Evolutionary conservation across 2,888 invertebrate species (phyloP).

Genomic region (Campoplex capitator): DNA sequence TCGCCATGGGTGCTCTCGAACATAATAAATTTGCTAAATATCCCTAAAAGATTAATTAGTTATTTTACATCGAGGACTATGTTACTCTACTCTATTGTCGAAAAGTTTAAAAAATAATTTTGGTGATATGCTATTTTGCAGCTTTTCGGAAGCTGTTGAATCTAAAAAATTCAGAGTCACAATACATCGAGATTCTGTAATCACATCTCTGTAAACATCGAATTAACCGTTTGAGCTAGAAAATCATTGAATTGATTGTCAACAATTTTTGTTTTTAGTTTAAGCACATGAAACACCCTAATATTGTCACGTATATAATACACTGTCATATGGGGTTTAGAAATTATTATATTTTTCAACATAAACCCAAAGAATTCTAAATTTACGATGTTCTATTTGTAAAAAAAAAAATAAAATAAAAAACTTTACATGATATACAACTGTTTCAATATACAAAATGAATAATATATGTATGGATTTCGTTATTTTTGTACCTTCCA

Average conservation of each 20-base stretch:
- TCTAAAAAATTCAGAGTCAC: too few species aligned
- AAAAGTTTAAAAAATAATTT: too few species aligned
- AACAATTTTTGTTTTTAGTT: not conserved
- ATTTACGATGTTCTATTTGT: not conserved
- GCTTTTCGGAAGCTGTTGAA: too few species aligned
- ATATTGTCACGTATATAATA: not conserved
- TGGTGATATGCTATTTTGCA: too few species aligned
- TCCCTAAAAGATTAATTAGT: too few species aligned
- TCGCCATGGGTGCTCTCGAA: too few species aligned
- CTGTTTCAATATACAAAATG: not conserved
- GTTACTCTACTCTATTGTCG: too few species aligned
- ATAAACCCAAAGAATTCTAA: not conserved
- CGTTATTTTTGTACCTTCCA: not conserved
- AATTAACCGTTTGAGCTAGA: not conserved
- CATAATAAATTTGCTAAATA: too few species aligned
- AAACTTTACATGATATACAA: not conserved
- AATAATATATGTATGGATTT: not conserved
- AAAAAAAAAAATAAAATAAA: not conserved
- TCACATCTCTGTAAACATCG: too few species aligned
- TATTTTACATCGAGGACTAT: too few species aligned
- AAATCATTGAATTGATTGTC: not conserved
- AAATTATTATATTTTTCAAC: not conserved
- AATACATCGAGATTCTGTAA: too few species aligned
- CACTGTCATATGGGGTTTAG: not conserved
- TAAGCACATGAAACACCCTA: not conserved